These are phyloP conservation scores for Tychaedon coryphoeus DNA, from an alignment of 2,113 vertebrate genomes.

Conservation along the genomic window DNA sequence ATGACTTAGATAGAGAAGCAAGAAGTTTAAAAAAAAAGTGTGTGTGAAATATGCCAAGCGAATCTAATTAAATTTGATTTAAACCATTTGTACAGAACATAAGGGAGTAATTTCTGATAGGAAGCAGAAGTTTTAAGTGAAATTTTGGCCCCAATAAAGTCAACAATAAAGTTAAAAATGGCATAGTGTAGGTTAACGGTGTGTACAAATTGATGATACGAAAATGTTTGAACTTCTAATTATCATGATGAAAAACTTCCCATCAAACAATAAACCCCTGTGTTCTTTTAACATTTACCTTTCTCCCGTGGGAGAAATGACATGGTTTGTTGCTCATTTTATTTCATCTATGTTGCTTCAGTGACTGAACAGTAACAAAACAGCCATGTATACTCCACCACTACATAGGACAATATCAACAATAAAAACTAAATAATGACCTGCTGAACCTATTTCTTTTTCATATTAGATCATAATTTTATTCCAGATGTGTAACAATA, in stretches of 20 bases:
- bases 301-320: conserved; percentile 51
- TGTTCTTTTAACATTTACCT: conserved; percentile 58
- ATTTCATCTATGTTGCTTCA: conserved; percentile 42
- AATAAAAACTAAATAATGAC: background rate
- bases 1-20: background rate
- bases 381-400: background rate
- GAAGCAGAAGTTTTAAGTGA: background rate
- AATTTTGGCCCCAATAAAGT: conserved; percentile 15
- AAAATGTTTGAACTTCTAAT: conserved; percentile 56
- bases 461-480: background rate
- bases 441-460: background rate
- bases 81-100: background rate
- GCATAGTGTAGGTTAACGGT: background rate
- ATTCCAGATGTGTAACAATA: background rate
- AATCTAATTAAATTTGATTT: conserved; percentile 3
- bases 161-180: conserved; percentile 22
- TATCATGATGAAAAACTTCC: conserved; percentile 56
- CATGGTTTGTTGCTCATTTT: conserved; percentile 59
- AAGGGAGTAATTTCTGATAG: conserved; percentile 7
- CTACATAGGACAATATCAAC: background rate
- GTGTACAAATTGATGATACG: conserved; percentile 46
- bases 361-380: conserved; percentile 40
- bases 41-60: background rate
- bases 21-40: background rate
- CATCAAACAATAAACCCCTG: conserved; percentile 53